Conservation (phyloP, 1,140 invertebrate species). For the Drosophila sp. region DNA sequence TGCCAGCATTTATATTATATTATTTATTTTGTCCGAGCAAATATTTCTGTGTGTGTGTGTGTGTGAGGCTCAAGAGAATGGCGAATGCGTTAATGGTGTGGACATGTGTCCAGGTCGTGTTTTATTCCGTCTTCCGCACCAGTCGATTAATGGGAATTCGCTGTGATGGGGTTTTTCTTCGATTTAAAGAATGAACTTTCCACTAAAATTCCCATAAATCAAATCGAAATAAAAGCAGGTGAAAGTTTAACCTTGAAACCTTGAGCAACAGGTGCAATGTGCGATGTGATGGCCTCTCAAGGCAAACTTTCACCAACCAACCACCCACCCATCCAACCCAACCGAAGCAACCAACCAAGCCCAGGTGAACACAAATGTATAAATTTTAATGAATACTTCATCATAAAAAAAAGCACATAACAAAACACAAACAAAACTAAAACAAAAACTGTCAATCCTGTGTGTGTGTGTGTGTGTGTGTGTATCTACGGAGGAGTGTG, state of each 20-base stretch:
- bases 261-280: slow-evolving; percentile 63
- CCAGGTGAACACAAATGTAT: slow-evolving; percentile 30
- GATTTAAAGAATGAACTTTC: no score
- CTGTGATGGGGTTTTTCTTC: background rate
- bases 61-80: slow-evolving; percentile 15
- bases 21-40: slow-evolving; percentile 37
- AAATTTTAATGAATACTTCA: slow-evolving; percentile 56
- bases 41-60: slow-evolving; percentile 15
- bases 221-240: slow-evolving; percentile 1
- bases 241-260: slow-evolving; percentile 15
- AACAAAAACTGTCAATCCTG: slow-evolving; percentile 52
- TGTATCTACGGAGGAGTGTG: slow-evolving; percentile 18
- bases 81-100: slow-evolving; percentile 2
- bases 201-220: slow-evolving; percentile 15
- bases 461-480: background rate
- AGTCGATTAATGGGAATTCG: slow-evolving; percentile 45
- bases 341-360: background rate
- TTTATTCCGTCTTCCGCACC: slow-evolving; percentile 30
- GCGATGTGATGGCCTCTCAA: slow-evolving; percentile 14
- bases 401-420: slow-evolving; percentile 40
- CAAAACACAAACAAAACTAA: slow-evolving; percentile 19
- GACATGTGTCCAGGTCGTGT: slow-evolving; percentile 47
- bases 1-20: slow-evolving; percentile 63
- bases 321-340: slow-evolving; percentile 9
- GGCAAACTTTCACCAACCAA: slow-evolving; percentile 54